Base-by-base conservation (phyloP, 2,888 invertebrate species). In the Zygogramma bicolorata region DNA sequence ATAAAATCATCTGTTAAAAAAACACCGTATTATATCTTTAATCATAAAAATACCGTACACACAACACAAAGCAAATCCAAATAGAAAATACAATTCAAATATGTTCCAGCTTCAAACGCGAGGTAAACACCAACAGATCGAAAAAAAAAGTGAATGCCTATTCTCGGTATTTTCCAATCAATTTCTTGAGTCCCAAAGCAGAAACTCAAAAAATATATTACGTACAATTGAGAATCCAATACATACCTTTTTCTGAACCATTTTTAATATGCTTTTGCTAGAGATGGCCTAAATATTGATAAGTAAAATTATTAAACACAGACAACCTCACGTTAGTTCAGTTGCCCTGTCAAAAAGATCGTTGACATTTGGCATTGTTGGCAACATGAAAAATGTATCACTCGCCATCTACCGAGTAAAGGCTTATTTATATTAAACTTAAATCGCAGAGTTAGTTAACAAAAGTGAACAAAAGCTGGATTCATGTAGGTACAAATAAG, bases 181-280 rank as follows among this genome's bases (percentile, higher is more conserved):
- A 40, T 22, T 10, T 31, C 27, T 42, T 2, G 7, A 6, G 40
- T 67, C 4, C 4, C 7, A 42, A 18, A 42, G 67, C 69, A 65
- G 60, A 67, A 10, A 29, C 20, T 20, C 18, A 10, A 8, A 6
- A 68, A 71, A 71, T 65, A 72, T 68, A 2, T 34, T 57, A 8
- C 8, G 13, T 10, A 63, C 15, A 15, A 20, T 8, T 70, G 62
- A 34, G 42, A 62, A 70, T 10, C 53, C 20, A 8, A 4, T 27
- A 73, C 76, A 74, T 81, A 85, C 85, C 81, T 85, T 85, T 74
- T 85, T 85, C 75, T 85, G 85, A 38, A 85, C 85, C 85, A 85
- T 85, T 75, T 82, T 85, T 59, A 59, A 53, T 62, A 58, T 34
- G 58, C 65, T 73, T 65, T 62, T 20, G 22, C 57, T 3, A 57